Evolutionary conservation across 2,113 vertebrate species (phyloP), one percentile per base, ranked within the genome.

Genomic region (Antechinus stuartii): DNA sequence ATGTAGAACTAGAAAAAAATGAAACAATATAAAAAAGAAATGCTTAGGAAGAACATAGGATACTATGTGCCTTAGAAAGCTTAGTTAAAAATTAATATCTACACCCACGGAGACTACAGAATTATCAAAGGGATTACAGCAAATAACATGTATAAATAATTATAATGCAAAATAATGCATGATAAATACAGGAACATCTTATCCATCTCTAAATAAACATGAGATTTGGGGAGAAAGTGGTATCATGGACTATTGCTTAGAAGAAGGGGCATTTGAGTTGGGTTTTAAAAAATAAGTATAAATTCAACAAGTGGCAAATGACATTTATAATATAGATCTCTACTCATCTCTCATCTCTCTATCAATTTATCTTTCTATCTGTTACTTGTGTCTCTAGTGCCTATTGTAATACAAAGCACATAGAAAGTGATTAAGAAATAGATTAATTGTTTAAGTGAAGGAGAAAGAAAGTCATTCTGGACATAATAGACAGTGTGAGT

Each of bases 401-500:
- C 90, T 47, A 89, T 3, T 4, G 8, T 68, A 90, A 57, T 27
- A 9, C 25, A 42, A 53, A 35, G n/a, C 16, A 2, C 68, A 54
- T 47, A 68, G 2, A 8, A 93, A 92, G 24, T 92, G 42, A 27
- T 95, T 91, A 95, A 19, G 42, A 94, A 96, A 94, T 47, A 10
- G 93, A 11, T 30, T 90, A 52, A 52, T 52, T 52, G 47, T 92
- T 90, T 90, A n/a, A 76, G 0, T 52, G 23, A 53, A 52, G 90
- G 90, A 7, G 56, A 94, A 35, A 68, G 35, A 14, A 68, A 68
- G 35, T 68, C 30, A 68, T 68, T n/a, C 30, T 68, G 4, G 12
- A 68, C 9, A 11, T n/a, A 68, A 14, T n/a, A 6, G 30, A 35
- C 35, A 68, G 61, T 68, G 35, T 35, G 61, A n/a, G 30, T 35